phyloP scores from a whole-genome alignment of 2,797 vertebrate genomes.

The Ctenopoma multispine region DNA sequence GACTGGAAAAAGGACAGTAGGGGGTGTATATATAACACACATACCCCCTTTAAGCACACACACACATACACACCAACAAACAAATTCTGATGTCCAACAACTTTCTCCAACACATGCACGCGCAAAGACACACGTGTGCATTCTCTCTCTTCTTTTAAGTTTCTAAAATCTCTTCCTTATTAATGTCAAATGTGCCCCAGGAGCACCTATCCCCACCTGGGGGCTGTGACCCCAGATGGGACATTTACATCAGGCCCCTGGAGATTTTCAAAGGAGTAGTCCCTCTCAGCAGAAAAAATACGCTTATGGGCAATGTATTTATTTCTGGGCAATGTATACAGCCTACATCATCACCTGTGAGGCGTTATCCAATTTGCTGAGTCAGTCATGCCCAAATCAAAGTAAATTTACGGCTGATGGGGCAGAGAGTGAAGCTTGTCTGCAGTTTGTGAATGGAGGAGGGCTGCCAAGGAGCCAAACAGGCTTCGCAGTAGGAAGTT shows the following conservation, averaged over 20 bases:
- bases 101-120: constrained; percentile 45
- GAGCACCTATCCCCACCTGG: constrained; percentile 46
- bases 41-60: constrained; percentile 44
- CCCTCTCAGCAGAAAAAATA: constrained; percentile 13
- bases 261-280: constrained; percentile 12
- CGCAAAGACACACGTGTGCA: constrained; percentile 31
- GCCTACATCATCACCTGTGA: constrained; percentile 45
- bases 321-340: constrained; percentile 2
- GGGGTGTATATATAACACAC: constrained; percentile 71
- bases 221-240: constrained; percentile 14
- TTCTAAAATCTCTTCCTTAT: constrained; percentile 41
- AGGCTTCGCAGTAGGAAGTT: constrained; percentile 80
- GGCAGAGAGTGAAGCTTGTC: constrained; percentile 55
- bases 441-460: constrained; percentile 77
- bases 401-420: constrained; percentile 67
- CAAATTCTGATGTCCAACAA: constrained; percentile 64
- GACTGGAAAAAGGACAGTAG: constrained; percentile 74
- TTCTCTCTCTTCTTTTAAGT: constrained; percentile 14
- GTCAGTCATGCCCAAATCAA: constrained; percentile 71
- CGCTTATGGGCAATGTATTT: background rate
- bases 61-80: constrained; percentile 64
- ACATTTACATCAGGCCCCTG: constrained; percentile 30
- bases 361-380: constrained; percentile 49
- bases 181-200: constrained; percentile 38
- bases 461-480: constrained; percentile 79